Evolutionary conservation across 2,797 vertebrate genomes (phyloP).

Genomic region (Lacerta agilis): DNA sequence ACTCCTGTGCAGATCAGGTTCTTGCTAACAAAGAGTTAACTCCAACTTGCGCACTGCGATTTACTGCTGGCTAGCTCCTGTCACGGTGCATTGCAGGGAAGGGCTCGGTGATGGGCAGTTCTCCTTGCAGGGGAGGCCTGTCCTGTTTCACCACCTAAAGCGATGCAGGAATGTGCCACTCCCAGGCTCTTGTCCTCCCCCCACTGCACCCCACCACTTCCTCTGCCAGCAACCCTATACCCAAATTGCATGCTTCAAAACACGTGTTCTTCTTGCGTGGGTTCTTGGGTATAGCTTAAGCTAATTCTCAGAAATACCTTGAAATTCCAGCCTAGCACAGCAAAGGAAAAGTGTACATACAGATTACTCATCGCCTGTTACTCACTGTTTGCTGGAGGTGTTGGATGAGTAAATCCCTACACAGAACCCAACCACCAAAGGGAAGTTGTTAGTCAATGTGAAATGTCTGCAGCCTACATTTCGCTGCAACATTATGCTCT

Average conservation of each 20-base stretch:
- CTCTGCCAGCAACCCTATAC: not conserved
- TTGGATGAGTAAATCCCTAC: not conserved
- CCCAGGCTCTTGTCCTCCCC: no score
- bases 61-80: no score
- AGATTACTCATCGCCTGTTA: constrained; percentile 23
- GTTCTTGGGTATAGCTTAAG: not conserved
- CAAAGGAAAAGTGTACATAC: not conserved
- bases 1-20: no score
- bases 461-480: not conserved
- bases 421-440: not conserved
- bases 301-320: constrained; percentile 20
- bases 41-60: no score
- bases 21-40: no score
- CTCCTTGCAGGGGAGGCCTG: no score
- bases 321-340: not conserved
- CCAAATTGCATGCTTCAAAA: not conserved
- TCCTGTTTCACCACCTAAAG: no score
- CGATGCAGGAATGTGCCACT: no score
- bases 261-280: not conserved
- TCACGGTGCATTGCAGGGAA: no score
- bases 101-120: no score
- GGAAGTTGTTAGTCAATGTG: not conserved
- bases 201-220: no score
- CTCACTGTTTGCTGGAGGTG: constrained; percentile 1
- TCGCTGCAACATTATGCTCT: constrained; percentile 7